Base-by-base conservation (phyloP, 2,113 vertebrate species). In the Ondatra zibethicus region DNA sequence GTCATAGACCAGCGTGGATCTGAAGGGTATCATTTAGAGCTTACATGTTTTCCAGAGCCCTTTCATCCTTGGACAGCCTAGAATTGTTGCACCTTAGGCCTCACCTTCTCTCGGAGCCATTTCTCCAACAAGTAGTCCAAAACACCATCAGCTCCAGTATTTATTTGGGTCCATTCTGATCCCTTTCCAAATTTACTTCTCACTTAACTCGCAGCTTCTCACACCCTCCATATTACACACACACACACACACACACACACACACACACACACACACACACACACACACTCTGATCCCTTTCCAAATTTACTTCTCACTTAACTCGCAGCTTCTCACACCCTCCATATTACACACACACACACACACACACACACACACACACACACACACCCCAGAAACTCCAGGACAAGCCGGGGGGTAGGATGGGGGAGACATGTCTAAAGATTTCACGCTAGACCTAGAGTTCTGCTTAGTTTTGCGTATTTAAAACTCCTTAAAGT, bases 401-500 rank as follows among this genome's bases (percentile, higher is more conserved):
- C 19, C 5, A 66, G 84, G 65, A 45, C 68, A 61, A 63, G 19
- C 39, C n/a, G n/a, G n/a, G n/a, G n/a, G n/a, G n/a, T n/a, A n/a
- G n/a, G n/a, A n/a, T n/a, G n/a, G n/a, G n/a, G 47, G 39, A 10
- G 42, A 76, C 77, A 78, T 39, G 25, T 73, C 92, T 39, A 84
- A 76, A 36, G 39, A 73, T 61, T 90, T 93, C 80, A 42, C 4
- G 47, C 77, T 25, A 47, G 52, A 72, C 12, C 81, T 25, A 76
- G 72, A 7, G 16, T 68, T 77, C 55, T 77, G 63, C 17, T n/a
- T 73, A 92, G 47, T 85, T 61, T 29, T 77, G 29, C 42, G 4
- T 42, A 73, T 66, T 84, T 95, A n/a, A 95, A 91, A 93, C 10
- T 81, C 66, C 50, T 55, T 33, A 65, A 86, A 80, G 58, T 80